Conservation (phyloP, 2,113 vertebrate genomes). For the Pollimyrus isidori region DNA sequence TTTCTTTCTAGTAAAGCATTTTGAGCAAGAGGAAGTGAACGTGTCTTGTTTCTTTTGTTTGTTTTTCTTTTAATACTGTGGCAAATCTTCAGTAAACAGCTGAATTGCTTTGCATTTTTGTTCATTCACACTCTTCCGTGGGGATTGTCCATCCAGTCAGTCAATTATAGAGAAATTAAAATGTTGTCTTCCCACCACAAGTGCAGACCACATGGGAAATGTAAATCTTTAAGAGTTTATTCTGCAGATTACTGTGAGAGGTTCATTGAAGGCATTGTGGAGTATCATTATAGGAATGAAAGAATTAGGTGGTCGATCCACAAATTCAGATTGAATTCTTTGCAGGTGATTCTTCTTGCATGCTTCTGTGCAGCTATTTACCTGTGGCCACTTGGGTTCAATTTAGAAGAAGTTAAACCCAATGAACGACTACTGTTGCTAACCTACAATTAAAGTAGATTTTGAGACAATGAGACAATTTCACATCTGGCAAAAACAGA, state of each 20-base stretch:
- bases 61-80: background rate
- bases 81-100: background rate
- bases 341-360: constrained; percentile 50
- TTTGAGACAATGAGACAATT: constrained; percentile 46
- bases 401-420: constrained; percentile 42
- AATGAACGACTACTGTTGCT: constrained; percentile 45
- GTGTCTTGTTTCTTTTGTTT: background rate
- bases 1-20: background rate
- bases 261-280: constrained; percentile 73
- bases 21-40: background rate
- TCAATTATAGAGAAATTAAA: constrained; percentile 53
- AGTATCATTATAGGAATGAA: constrained; percentile 54
- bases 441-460: constrained; percentile 49
- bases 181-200: constrained; percentile 54
- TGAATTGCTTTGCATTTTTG: constrained; percentile 1
- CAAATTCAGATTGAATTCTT: constrained; percentile 55
- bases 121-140: background rate
- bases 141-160: constrained; percentile 49
- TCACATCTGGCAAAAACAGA: constrained; percentile 13
- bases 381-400: constrained; percentile 54
- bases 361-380: constrained; percentile 49
- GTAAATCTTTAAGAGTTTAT: constrained; percentile 49
- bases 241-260: constrained; percentile 49
- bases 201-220: constrained; percentile 54
- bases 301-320: constrained; percentile 67